Conservation (phyloP, 1,140 invertebrate genomes). For the Patella vulgata region DNA sequence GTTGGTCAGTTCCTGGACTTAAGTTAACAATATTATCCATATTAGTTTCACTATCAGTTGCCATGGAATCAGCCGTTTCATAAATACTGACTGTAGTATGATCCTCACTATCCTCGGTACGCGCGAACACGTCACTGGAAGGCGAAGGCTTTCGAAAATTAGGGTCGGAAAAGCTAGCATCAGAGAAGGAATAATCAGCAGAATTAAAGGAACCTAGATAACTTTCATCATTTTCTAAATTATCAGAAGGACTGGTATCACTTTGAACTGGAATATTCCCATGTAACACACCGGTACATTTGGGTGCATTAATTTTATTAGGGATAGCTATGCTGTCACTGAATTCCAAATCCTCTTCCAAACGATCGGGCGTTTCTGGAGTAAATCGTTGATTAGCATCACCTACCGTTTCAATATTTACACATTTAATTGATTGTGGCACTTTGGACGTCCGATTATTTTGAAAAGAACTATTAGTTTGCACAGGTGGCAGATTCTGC, state of each 20-base stretch:
- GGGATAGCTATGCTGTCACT: constrained; percentile 51
- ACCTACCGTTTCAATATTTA: constrained; percentile 21
- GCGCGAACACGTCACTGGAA: constrained; percentile 17
- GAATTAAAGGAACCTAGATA: constrained; percentile 41
- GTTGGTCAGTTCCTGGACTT: too few species aligned
- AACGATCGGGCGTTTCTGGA: constrained; percentile 29
- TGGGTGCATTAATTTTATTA: constrained; percentile 38
- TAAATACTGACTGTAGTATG: constrained; percentile 35
- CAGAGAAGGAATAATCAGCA: constrained; percentile 43
- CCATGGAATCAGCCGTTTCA: constrained; percentile 29
- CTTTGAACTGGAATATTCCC: constrained; percentile 38
- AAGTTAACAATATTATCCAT: too few species aligned
- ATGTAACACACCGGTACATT: constrained; percentile 25
- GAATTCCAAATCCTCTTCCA: constrained; percentile 50
- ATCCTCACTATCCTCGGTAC: constrained; percentile 10
- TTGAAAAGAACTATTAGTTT: not conserved
- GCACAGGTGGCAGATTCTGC: constrained; percentile 4
- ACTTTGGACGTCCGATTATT: not conserved
- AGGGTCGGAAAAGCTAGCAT: constrained; percentile 44
- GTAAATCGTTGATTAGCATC: constrained; percentile 24
- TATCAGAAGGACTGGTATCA: constrained; percentile 55
- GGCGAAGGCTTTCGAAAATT: constrained; percentile 42
- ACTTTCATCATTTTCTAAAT: constrained; percentile 50
- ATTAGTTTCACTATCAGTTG: constrained; percentile 18
- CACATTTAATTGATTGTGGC: constrained; percentile 12